Base-by-base conservation (phyloP, 2,797 vertebrate genomes). In the Gobio occitaniae region DNA sequence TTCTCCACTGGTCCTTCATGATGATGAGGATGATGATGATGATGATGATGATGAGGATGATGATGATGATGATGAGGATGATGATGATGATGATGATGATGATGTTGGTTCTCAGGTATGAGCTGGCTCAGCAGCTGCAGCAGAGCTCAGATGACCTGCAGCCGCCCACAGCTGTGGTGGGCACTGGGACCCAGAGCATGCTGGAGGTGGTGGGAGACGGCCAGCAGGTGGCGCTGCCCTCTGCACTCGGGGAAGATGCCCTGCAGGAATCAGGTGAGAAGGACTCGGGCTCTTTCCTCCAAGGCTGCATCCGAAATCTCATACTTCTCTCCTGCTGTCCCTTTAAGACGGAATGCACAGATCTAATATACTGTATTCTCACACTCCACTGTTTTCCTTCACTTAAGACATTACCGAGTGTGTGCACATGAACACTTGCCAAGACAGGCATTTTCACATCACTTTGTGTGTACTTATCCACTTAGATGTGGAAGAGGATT, bases 51-150 rank as follows among this genome's bases (percentile, higher is more conserved):
- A n/a, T n/a, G n/a, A n/a, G n/a, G n/a, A n/a, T n/a, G n/a, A n/a
- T n/a, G n/a, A n/a, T n/a, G n/a, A n/a, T n/a, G n/a, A n/a, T n/a
- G n/a, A n/a, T 38, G 47, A 71, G 19, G 10, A n/a, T 10, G 29
- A 48, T 78, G 78, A 32, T 38, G 38, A 65, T 38, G 47, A 71
- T 71, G 21, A n/a, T n/a, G n/a, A n/a, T n/a, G n/a, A n/a, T n/a
- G n/a, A n/a, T 88, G 11, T 86, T 38, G 74, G 16, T 61, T n/a
- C 5, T 25, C 87, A 99, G 98, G 85, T 99, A 98, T 0, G 98
- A 99, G 91, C 94, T 99, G 82, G 97, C 97, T 36, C 98, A 99
- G 89, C 98, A 99, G 91, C 95, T 98, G 65, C 97, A 97, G 85
- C 95, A 94, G 89, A 84, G 92, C 17, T 81, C 92, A 63, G 69